A percentile compares a stretch with the other conserved stretches of the same genome.
Evolutionary conservation across 2,888 invertebrate species (phyloP).

Genomic region (Zonitis immaculata): DNA sequence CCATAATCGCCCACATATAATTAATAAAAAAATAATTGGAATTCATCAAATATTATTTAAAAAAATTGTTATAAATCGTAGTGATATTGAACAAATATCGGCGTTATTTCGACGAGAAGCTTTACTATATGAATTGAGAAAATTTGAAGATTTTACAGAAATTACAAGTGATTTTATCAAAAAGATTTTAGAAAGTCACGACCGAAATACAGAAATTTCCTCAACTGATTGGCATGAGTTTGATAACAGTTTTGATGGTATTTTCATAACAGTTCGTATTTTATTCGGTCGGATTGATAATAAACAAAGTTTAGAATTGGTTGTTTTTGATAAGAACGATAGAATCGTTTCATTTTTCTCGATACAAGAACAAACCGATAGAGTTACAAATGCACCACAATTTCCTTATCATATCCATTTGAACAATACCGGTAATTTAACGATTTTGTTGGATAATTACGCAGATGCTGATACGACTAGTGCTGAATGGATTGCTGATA

Average conservation of each 20-base stretch:
- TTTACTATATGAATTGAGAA: constrained; percentile 41
- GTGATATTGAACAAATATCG: constrained; percentile 28
- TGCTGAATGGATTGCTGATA: constrained; percentile 54
- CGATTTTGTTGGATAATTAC: constrained; percentile 45
- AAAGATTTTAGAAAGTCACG: constrained; percentile 35
- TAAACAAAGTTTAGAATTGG: constrained; percentile 39
- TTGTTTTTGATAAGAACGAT: constrained; percentile 46
- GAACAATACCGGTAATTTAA: constrained; percentile 37
- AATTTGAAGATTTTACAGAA: constrained; percentile 30
- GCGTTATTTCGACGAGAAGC: constrained; percentile 37
- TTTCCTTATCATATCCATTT: constrained; percentile 50
- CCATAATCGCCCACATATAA: constrained; percentile 63
- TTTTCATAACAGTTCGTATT: constrained; percentile 47
- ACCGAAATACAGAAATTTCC: constrained; percentile 34
- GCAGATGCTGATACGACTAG: constrained; percentile 45
- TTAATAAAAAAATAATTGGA: constrained; percentile 68
- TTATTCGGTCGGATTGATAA: constrained; percentile 45
- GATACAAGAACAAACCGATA: constrained; percentile 43
- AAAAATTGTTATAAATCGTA: constrained; percentile 31
- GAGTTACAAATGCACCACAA: constrained; percentile 47
- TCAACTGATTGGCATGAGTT: constrained; percentile 27
- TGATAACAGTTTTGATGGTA: constrained; percentile 26
- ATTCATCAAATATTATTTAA: constrained; percentile 38
- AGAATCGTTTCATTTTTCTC: constrained; percentile 50
- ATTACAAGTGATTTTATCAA: constrained; percentile 35